Percentiles rank a stretch among this genome's conserved stretches.
These are phyloP conservation scores for Leptodactylus fallax DNA, from an alignment of 2,797 vertebrate species.

Conservation along the genomic window DNA sequence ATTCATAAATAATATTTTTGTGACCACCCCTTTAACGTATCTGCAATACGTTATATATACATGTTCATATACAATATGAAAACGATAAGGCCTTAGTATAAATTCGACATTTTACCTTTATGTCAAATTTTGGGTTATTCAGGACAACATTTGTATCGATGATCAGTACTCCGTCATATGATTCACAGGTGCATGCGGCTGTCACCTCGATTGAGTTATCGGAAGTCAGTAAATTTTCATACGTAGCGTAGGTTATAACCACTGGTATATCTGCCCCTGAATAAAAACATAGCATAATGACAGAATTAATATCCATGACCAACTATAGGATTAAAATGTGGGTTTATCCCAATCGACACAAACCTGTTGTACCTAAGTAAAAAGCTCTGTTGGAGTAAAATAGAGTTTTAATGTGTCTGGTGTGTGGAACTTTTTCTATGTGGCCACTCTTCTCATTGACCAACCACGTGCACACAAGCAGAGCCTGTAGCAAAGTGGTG, in stretches of 20 bases:
- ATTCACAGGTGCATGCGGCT: constrained; percentile 70
- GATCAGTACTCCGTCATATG: constrained; percentile 68
- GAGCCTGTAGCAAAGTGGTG: no score
- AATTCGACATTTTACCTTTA: constrained; percentile 69
- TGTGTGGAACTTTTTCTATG: neutral
- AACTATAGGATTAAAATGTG: neutral
- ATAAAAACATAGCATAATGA: constrained; percentile 47
- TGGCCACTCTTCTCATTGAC: no score
- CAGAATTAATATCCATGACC: neutral
- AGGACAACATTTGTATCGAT: constrained; percentile 76
- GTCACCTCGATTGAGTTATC: constrained; percentile 77
- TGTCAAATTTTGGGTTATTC: constrained; percentile 70
- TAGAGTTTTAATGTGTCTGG: neutral
- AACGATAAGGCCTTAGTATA: no score
- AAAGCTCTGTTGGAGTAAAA: neutral
- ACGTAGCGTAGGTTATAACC: constrained; percentile 73
- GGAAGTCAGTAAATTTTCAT: constrained; percentile 72
- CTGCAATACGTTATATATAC: no score
- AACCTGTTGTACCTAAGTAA: neutral
- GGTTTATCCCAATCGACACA: neutral
- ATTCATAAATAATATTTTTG: no score
- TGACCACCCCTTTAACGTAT: no score
- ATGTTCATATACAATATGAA: no score
- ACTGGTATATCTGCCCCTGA: constrained; percentile 74
- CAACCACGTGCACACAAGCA: neutral